phyloP scores from a whole-genome alignment of 2,797 vertebrate genomes.

The Vireo griseus region DNA sequence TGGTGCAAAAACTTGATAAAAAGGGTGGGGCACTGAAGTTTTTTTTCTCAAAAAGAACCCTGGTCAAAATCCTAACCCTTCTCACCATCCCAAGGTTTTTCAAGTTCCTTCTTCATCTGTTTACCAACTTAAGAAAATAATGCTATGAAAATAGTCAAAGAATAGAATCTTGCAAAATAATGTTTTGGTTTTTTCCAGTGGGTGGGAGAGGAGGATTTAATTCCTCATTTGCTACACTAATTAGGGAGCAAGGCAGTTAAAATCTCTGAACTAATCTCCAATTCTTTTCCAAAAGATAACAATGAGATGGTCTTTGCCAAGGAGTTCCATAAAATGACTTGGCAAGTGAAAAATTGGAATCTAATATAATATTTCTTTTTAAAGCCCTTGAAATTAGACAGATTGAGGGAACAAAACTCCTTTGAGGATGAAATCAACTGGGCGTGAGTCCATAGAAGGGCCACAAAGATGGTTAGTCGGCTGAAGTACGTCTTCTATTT shows the following conservation, averaged over 20 bases:
- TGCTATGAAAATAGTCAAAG: not conserved
- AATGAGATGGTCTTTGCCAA: not conserved
- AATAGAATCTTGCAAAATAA: not conserved
- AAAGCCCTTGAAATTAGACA: not conserved
- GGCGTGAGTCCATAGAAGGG: not conserved
- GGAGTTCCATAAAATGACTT: not conserved
- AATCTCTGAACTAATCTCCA: not conserved
- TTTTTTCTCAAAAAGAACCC: not conserved
- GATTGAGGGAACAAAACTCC: not conserved
- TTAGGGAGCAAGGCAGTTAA: not conserved
- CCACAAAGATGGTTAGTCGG: not conserved
- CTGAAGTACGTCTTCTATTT: not conserved
- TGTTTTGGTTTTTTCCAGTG: fast-evolving
- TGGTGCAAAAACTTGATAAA: not conserved
- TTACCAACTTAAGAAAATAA: not conserved
- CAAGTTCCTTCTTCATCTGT: not conserved
- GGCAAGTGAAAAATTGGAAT: not conserved
- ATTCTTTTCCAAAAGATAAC: not conserved
- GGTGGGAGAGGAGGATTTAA: not conserved
- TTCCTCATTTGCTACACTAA: not conserved
- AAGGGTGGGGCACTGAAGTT: not conserved
- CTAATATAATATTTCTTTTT: not conserved
- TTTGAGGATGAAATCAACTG: not conserved
- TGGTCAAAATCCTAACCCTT: not conserved
- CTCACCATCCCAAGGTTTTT: not conserved